Percentiles rank a stretch among this genome's conserved stretches.
These are phyloP conservation scores for Gorsachius magnificus DNA, from an alignment of 2,797 vertebrate species.

Conservation along the genomic window DNA sequence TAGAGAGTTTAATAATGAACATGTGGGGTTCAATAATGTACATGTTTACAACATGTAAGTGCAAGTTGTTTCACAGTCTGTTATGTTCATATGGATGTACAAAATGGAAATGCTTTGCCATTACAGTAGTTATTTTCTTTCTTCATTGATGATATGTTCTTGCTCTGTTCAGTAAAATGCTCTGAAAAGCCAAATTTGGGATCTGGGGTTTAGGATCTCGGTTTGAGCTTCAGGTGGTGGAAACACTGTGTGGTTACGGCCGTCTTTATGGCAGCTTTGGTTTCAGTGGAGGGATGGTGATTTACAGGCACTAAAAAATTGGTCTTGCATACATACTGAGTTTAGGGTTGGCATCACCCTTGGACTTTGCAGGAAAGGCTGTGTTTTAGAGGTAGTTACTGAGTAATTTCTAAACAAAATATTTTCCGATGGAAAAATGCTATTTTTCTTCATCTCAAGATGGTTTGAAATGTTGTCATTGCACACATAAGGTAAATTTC, in stretches of 20 bases:
- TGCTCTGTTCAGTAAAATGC: background rate
- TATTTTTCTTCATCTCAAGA: background rate
- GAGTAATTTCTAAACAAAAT: background rate
- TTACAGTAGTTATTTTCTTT: slow-evolving; percentile 19
- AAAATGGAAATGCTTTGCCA: slow-evolving; percentile 65
- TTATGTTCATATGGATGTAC: slow-evolving; percentile 49
- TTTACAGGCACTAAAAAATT: background rate
- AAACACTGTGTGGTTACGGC: background rate
- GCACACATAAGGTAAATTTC: background rate
- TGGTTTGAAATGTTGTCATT: background rate
- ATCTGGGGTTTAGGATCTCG: background rate
- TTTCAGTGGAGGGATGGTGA: background rate
- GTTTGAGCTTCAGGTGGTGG: background rate
- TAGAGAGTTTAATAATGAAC: slow-evolving; percentile 32
- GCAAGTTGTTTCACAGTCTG: slow-evolving; percentile 53
- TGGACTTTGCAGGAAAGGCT: background rate
- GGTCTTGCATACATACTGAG: background rate
- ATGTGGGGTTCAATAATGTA: slow-evolving; percentile 22
- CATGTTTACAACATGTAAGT: slow-evolving; percentile 36
- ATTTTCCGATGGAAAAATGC: background rate
- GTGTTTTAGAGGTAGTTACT: background rate
- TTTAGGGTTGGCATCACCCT: background rate
- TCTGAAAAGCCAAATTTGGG: background rate
- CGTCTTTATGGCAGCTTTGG: background rate
- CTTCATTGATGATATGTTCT: background rate